Evolutionary conservation across 2,113 vertebrate genomes (phyloP).

Genomic region (Indicator indicator): DNA sequence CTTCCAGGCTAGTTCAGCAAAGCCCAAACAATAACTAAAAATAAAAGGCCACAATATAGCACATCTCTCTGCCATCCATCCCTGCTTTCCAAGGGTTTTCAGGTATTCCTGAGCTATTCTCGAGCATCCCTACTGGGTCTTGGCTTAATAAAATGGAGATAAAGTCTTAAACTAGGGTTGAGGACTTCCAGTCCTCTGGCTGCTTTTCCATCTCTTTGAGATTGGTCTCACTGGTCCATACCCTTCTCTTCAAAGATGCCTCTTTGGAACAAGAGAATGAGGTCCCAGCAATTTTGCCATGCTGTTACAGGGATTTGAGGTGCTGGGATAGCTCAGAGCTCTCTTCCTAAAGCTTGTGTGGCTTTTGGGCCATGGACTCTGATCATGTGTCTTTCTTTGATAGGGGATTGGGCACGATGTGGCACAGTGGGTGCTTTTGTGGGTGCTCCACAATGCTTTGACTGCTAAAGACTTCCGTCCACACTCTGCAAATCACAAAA

Average conservation of each 20-base stretch:
- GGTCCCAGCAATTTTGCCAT: neutral
- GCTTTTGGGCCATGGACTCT: neutral
- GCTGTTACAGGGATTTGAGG: neutral
- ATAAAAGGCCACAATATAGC: neutral
- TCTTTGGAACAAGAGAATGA: neutral
- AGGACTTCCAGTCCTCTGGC: neutral
- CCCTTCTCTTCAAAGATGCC: neutral
- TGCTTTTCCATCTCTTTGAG: neutral
- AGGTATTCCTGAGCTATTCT: neutral
- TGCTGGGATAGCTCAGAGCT: neutral
- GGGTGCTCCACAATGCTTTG: neutral
- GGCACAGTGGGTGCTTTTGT: neutral
- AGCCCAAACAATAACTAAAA: neutral
- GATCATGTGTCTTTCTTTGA: neutral
- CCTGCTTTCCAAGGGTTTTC: neutral
- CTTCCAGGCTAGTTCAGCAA: slow-evolving; percentile 17
- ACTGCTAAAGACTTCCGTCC: neutral
- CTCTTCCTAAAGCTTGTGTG: neutral
- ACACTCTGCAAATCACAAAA: neutral
- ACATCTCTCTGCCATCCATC: neutral
- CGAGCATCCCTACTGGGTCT: neutral
- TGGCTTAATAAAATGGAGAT: neutral
- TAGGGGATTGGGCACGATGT: neutral
- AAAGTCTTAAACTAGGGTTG: neutral
- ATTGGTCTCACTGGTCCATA: neutral